Evolutionary conservation across 2,888 invertebrate genomes (phyloP), one percentile per base, ranked within the genome.

Genomic region (Hypolimnas misippus): DNA sequence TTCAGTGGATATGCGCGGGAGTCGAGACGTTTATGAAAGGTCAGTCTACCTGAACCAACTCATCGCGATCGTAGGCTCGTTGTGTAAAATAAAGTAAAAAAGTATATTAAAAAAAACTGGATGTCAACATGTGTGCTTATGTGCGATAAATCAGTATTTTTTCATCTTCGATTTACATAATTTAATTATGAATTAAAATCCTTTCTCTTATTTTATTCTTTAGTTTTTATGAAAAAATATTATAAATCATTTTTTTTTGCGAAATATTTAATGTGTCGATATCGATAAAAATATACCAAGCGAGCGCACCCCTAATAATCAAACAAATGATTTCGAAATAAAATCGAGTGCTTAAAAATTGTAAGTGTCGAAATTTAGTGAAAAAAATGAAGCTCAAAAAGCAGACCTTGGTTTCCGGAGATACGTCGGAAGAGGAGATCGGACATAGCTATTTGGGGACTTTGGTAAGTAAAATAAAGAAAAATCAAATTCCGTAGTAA

Each of bases 401-500:
- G 16, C 87, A 76, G 58, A 72, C 56, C 10, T 68, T 92, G 62
- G 90, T 92, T 16, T 90, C 91, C 0, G 92, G 89, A 35, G 89
- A 90, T 8, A 92, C 91, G 0, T 90, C 92, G 1, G 92, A 92
- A 59, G 92, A 91, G 64, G 92, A 92, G 65, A 89, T 92, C 16
- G 92, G 92, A 0, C 92, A 92, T 68, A 89, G 83, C 76, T 92
- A 92, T 69, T 75, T 92, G 66, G 86, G 92, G 8, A 91, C 92
- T 70, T 78, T 92, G 89, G 92, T 92, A 68, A 92, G 92, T 84
- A 44, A n/a, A 16, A n/a, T 40, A 10, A 40, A 10, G 10, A 46
- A 40, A 46, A n/a, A n/a, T n/a, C n/a, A n/a, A n/a, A n/a, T n/a
- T n/a, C n/a, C n/a, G n/a, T n/a, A n/a, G n/a, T n/a, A n/a, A n/a